phyloP scores from a whole-genome alignment of 2,888 invertebrate genomes.

The Trachelus iudaicus region DNA sequence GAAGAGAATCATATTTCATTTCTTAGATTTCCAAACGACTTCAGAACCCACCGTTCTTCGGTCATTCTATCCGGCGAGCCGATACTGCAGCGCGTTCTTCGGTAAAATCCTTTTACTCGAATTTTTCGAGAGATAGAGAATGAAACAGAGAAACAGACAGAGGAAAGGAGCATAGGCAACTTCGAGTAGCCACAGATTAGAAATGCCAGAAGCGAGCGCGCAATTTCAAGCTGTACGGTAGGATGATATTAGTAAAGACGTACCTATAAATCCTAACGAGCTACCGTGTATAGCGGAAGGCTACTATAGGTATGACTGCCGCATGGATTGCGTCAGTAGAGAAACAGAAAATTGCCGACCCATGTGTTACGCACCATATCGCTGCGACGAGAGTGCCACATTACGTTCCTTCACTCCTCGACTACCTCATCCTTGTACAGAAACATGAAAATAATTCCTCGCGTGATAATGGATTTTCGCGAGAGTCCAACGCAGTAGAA shows the following conservation, averaged over 20 bases:
- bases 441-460: constrained; percentile 29
- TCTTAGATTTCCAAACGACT: constrained; percentile 4
- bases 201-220: not conserved
- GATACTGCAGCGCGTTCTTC: not conserved
- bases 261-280: not conserved
- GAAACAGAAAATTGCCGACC: constrained; percentile 24
- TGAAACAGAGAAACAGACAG: constrained; percentile 11
- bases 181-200: not conserved
- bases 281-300: not conserved
- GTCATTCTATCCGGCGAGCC: not conserved
- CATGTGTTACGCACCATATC: constrained; percentile 37
- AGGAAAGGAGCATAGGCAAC: not conserved
- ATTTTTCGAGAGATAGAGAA: constrained; percentile 1
- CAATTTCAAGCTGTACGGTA: not conserved
- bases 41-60: not conserved
- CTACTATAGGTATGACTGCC: constrained; percentile 7
- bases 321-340: not conserved
- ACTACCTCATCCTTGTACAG: constrained; percentile 8
- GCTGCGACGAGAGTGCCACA: constrained; percentile 3
- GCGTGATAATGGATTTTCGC: constrained; percentile 40
- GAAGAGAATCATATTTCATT: constrained; percentile 8
- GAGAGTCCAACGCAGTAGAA: constrained; percentile 24
- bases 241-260: not conserved
- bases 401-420: constrained; percentile 2
- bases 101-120: not conserved